These are phyloP conservation scores for Drosophila yakuba DNA, from an alignment of 1,140 invertebrate genomes.

Conservation along the genomic window DNA sequence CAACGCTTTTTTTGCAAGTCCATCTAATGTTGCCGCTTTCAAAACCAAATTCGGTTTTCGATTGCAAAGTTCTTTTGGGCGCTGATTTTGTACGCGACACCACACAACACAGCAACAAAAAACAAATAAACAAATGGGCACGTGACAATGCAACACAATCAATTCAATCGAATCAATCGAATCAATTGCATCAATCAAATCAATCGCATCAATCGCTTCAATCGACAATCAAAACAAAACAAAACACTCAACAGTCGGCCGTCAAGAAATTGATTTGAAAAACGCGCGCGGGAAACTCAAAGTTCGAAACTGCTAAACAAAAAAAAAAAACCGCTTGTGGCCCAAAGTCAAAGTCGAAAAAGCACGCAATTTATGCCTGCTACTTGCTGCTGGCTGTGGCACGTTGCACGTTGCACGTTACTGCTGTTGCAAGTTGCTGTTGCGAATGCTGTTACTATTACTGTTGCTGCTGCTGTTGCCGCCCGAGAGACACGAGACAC, in stretches of 20 bases:
- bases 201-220: too few relatives aligned
- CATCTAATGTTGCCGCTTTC: neutral
- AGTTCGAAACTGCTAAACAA: neutral
- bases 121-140: constrained; percentile 36
- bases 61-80: neutral
- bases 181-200: too few relatives aligned
- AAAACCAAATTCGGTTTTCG: neutral
- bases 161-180: neutral
- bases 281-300: constrained; percentile 6
- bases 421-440: constrained; percentile 19
- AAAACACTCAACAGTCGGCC: constrained; percentile 17
- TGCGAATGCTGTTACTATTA: neutral
- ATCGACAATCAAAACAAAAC: constrained; percentile 25
- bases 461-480: constrained; percentile 11
- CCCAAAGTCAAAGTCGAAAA: constrained; percentile 25
- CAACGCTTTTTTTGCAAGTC: neutral
- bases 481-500: constrained; percentile 60
- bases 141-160: constrained; percentile 17
- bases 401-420: neutral
- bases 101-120: constrained; percentile 34
- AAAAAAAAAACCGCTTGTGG: neutral
- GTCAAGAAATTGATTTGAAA: constrained; percentile 5
- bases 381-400: constrained; percentile 3
- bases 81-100: neutral
- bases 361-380: constrained; percentile 9